Base-by-base conservation (phyloP, 2,113 vertebrate species). In the Ciconia boyciana region DNA sequence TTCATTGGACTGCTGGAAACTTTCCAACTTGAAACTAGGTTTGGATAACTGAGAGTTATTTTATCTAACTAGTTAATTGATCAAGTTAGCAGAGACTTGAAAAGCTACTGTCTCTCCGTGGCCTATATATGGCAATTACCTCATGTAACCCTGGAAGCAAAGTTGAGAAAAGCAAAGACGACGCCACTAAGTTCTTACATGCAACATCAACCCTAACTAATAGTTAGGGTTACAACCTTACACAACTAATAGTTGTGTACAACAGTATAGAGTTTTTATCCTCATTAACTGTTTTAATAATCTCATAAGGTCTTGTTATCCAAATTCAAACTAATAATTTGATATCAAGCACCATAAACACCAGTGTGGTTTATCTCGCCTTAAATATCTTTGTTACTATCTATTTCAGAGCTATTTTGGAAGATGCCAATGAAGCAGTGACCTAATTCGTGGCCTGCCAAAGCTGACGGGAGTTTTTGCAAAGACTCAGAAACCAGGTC, bases 351-450 rank as follows among this genome's bases (percentile, higher is more conserved):
- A 62, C 28, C 52, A 87, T 58, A 83, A 91, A 80, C 8, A 71
- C 25, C 20, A 80, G 2, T 58, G 62, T 85, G 28, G 41, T 75
- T 89, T 90, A 51, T 77, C 24, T 78, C 0, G 0, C 57, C 54
- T 79, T 51, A 76, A 78, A 32, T 72, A 87, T 58, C 29, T 94
- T 93, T 46, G 69, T 79, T 85, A 32, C 70, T 77, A 22, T 61
- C 58, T 87, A 52, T 69, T 95, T 84, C 65, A 68, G 80, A 87
- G 65, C 60, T 91, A 89, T 91, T 92, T 89, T 92, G 52, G 70
- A 95, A 83, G 61, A 87, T 68, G 74, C 54, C 89, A 94, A 22
- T 72, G 66, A 93, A 87, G 88, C 74, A 84, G 54, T 76, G 91
- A 91, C 87, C 95, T 93, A 87, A 93, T 87, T 94, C 5, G 3